Evolutionary conservation across 1,140 invertebrate species (phyloP).

Genomic region (Leptinotarsa lineolata): DNA sequence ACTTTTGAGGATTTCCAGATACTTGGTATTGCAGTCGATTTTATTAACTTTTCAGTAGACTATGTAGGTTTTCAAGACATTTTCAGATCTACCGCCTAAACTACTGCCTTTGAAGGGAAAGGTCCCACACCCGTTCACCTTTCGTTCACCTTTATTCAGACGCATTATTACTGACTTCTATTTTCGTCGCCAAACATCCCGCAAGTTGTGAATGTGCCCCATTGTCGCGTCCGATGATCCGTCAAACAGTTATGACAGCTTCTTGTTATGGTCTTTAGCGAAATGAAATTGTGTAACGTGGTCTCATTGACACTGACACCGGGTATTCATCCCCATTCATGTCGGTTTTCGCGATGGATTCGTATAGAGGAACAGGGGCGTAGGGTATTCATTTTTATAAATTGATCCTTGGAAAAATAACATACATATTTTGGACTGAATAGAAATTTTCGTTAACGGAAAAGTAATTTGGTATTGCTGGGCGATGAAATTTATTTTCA

Average conservation of each 20-base stretch:
- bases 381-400: background rate
- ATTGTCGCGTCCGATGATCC: conserved; percentile 33
- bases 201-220: conserved; percentile 35
- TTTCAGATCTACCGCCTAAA: too few relatives aligned
- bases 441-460: too few relatives aligned
- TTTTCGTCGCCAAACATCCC: conserved; percentile 26
- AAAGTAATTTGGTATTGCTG: too few relatives aligned
- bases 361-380: background rate
- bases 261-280: conserved; percentile 31
- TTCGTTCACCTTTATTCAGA: background rate
- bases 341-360: conserved; percentile 6
- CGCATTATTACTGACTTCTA: conserved; percentile 20
- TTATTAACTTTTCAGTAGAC: too few relatives aligned
- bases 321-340: conserved; percentile 10
- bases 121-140: background rate
- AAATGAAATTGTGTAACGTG: conserved; percentile 42
- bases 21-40: too few relatives aligned
- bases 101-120: too few relatives aligned
- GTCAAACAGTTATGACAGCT: conserved; percentile 46
- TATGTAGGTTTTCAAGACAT: too few relatives aligned
- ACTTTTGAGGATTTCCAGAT: too few relatives aligned
- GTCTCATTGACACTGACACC: conserved; percentile 38
- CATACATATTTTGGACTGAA: too few relatives aligned
- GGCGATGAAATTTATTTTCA: too few relatives aligned
- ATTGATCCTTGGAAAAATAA: too few relatives aligned